Evolutionary conservation across 1,140 invertebrate genomes (phyloP), one percentile per base, ranked within the genome.

Genomic region (Hyles euphorbiae): DNA sequence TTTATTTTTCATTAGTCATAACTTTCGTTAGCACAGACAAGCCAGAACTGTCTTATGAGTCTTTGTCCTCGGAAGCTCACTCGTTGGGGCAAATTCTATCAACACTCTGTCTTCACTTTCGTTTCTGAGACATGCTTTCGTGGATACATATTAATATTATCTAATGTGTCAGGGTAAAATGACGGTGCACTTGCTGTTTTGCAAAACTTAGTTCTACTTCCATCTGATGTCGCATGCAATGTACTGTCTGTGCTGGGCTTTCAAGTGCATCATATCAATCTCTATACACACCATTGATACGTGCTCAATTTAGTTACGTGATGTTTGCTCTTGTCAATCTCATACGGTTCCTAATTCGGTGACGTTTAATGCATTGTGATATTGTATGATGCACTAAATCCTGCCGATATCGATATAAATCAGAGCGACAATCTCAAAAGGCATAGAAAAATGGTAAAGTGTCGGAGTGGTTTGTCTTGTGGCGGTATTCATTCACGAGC

Each of bases 111-210:
- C 62, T 74, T 81, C 77, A 81, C 75, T 85, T 78, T 71, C 70
- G 40, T 61, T 87, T 88, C 84, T 87, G 86, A 88, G 86, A 88
- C 86, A 88, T 88, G 86, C 84, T 88, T 88, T 87, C 86, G 72
- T 88, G 83, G 86, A 86, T 81, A 66, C 65, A 73, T 67, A 76
- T 70, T 70, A 62, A 70, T 64, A 74, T 66, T 69, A 77, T 73
- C 80, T 85, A 84, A 72, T 86, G 82, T 85, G 81, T 61, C 58
- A 65, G 76, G 75, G 74, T 72, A 74, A 70, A 70, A 82, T 83
- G 84, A 81, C 68, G 71, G 85, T 88, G 83, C 85, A 83, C 63
- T 85, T 80, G 75, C 74, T 47, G 62, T 64, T 81, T 81, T 83
- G 77, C 81, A 70, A 75, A 76, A 78, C 77, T 80, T 70, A 84